Evolutionary conservation across 2,113 vertebrate species (phyloP).

Genomic region (Alethe diademata): DNA sequence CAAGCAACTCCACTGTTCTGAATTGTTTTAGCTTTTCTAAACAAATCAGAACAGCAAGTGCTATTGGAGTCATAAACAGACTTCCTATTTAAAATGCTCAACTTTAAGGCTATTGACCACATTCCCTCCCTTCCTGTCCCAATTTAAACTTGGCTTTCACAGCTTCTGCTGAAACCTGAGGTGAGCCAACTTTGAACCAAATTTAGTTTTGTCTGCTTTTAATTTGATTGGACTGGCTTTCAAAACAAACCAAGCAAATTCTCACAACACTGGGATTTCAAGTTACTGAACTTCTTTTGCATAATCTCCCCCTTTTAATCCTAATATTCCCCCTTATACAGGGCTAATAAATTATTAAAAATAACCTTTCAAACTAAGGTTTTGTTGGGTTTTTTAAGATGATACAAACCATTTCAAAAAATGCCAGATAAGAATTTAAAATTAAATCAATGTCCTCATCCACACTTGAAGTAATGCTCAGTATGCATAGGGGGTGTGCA

Average conservation of each 20-base stretch:
- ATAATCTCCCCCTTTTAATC: neutral
- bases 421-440: neutral
- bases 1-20: constrained; percentile 29
- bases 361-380: neutral
- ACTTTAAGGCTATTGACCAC: constrained; percentile 66
- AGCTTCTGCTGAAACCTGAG: constrained; percentile 47
- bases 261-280: neutral
- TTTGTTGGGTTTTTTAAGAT: neutral
- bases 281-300: neutral
- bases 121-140: constrained; percentile 68
- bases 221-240: constrained; percentile 60
- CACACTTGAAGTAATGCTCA: neutral
- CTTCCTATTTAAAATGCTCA: constrained; percentile 67
- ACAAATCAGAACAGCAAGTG: constrained; percentile 65
- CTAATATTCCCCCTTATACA: neutral
- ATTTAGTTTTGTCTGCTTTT: constrained; percentile 64
- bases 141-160: constrained; percentile 69
- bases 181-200: constrained; percentile 62
- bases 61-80: constrained; percentile 62
- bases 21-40: constrained; percentile 64
- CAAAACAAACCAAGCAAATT: constrained; percentile 46
- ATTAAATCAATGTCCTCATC: neutral
- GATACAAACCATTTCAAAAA: neutral
- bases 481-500: neutral
- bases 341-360: neutral